Evolutionary conservation across 2,113 vertebrate species (phyloP).

Genomic region (Loxodonta africana): DNA sequence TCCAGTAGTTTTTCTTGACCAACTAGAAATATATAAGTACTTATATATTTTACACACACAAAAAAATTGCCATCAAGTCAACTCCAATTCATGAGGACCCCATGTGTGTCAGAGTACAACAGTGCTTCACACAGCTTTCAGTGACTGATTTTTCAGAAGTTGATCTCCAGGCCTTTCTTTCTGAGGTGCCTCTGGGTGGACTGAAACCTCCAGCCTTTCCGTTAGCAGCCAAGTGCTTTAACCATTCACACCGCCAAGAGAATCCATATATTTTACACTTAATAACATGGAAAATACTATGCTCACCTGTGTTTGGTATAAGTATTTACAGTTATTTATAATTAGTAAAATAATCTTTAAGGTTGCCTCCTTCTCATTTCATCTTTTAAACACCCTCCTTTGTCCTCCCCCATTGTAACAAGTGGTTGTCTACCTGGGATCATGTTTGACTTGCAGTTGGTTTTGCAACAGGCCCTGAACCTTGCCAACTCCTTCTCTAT

Average conservation of each 20-base stretch:
- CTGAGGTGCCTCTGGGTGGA: neutral
- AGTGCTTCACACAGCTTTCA: neutral
- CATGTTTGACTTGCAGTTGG: slow-evolving; percentile 84
- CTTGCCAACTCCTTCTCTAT: slow-evolving; percentile 74
- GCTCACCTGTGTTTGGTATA: neutral
- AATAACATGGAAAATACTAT: neutral
- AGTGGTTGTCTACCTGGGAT: slow-evolving; percentile 89
- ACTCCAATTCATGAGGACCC: neutral
- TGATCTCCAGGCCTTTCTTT: neutral
- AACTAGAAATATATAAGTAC: neutral
- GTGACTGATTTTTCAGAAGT: neutral
- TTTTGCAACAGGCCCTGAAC: slow-evolving; percentile 87
- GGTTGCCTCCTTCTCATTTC: slow-evolving; percentile 45
- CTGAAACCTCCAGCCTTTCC: neutral
- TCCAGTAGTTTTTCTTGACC: neutral
- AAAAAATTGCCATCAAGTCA: neutral
- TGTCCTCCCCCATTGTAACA: slow-evolving; percentile 82
- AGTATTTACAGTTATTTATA: neutral
- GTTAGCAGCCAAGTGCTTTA: neutral
- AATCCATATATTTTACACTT: neutral
- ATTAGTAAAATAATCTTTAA: slow-evolving; percentile 48
- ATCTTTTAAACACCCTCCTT: slow-evolving; percentile 72
- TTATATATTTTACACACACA: neutral
- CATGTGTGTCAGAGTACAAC: neutral
- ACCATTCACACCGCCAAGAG: neutral